Base-by-base conservation (phyloP, 2,888 invertebrate genomes). In the Allacma fusca region DNA sequence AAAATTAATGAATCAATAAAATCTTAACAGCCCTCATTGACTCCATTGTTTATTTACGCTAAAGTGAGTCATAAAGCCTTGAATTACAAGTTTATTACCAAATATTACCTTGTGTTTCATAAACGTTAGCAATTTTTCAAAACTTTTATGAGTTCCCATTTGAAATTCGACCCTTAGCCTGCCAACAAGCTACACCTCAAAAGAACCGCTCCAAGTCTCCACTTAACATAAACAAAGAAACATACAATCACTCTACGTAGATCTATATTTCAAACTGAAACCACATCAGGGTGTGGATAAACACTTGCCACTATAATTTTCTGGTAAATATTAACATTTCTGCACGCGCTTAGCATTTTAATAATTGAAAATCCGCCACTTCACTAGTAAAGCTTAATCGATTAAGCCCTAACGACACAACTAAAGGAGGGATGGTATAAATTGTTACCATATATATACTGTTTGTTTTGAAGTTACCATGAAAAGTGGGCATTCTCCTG, bases 1-100 rank as follows among this genome's bases (percentile, higher is more conserved):
- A 62, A 62, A 62, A n/a, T 62, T 62, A 62, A 62, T 62, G 62
- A 62, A 62, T 62, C 62, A 62, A 62, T 62, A 62, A 62, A 62
- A 62, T 9, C 23, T 62, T 62, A 62, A 62, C n/a, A 24, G 24
- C 62, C 26, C 62, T 62, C 62, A 62, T 62, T 62, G 62, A 62
- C 62, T 62, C 62, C 62, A 62, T 62, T 62, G 62, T 62, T 62
- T 62, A 62, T 62, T 62, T 62, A 62, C 62, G 62, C 62, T 26
- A 23, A 62, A 62, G 62, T 62, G 62, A 23, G 62, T 62, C 21
- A 62, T 62, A 62, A 62, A 62, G 24, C 24, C 62, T 12, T 62
- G 62, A 4, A 62, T 62, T 62, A 62, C 62, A 62, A 62, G 5
- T 62, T 62, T 62, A 62, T 62, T 62, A 62, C 62, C 62, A 62